Percentiles rank a stretch among this genome's conserved stretches.
These are phyloP conservation scores for Iselma pallidipennis DNA, from an alignment of 2,888 invertebrate species.

Conservation along the genomic window DNA sequence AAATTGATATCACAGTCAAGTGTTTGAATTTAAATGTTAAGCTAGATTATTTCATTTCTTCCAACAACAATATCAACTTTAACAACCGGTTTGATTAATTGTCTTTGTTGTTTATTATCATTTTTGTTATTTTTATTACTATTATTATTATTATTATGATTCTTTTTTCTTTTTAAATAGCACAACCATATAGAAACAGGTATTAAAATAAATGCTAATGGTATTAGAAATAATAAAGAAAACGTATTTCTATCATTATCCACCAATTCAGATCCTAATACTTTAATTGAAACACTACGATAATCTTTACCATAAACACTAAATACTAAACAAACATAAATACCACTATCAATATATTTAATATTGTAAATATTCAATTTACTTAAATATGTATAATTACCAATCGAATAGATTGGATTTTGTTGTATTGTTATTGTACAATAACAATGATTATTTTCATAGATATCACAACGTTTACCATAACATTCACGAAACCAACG, in stretches of 20 bases:
- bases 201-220: slow-evolving; percentile 44
- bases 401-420: slow-evolving; percentile 36
- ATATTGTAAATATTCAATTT: slow-evolving; percentile 50
- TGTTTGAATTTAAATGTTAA: slow-evolving; percentile 2
- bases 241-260: slow-evolving; percentile 34
- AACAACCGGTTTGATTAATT: slow-evolving; percentile 30
- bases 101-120: slow-evolving; percentile 31
- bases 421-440: slow-evolving; percentile 33
- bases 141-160: slow-evolving; percentile 8
- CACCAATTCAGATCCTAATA: slow-evolving; percentile 29
- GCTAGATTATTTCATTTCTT: slow-evolving; percentile 17
- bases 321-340: slow-evolving; percentile 50
- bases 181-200: slow-evolving; percentile 49
- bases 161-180: slow-evolving; percentile 44
- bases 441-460: slow-evolving; percentile 42
- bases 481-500: slow-evolving; percentile 51
- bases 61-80: slow-evolving; percentile 20
- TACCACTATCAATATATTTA: slow-evolving; percentile 45
- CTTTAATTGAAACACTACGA: slow-evolving; percentile 43
- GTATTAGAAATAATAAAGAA: slow-evolving; percentile 48
- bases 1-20: neutral
- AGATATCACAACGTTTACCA: slow-evolving; percentile 43
- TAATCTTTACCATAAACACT: slow-evolving; percentile 46
- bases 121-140: neutral
- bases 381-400: slow-evolving; percentile 45